phyloP scores from a whole-genome alignment of 2,888 invertebrate genomes.

The Ganaspis brasiliensis region DNA sequence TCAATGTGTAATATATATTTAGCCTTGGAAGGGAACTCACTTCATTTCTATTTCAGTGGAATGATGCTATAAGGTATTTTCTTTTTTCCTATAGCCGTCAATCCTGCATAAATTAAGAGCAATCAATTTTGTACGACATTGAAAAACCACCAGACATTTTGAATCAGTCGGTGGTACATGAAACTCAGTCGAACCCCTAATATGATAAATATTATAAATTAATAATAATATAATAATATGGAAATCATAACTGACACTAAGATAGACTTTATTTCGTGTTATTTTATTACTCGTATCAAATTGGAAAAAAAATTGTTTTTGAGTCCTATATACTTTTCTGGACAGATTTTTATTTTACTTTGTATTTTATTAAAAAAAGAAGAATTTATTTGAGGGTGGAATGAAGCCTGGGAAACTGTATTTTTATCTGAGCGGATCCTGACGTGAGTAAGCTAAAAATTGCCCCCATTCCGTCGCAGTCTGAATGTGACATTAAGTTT shows the following conservation, averaged over 20 bases:
- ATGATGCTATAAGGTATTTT: slow-evolving; percentile 8
- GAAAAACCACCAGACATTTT: slow-evolving; percentile 23
- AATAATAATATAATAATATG: not conserved
- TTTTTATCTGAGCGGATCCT: slow-evolving; percentile 20
- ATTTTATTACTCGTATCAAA: too few species aligned
- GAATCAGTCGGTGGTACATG: slow-evolving; percentile 27
- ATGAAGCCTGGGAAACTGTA: slow-evolving; percentile 6
- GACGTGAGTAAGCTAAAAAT: slow-evolving; percentile 45
- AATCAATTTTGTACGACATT: slow-evolving; percentile 31
- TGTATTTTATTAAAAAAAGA: too few species aligned
- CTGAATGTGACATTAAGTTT: slow-evolving; percentile 50
- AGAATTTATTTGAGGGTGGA: not conserved
- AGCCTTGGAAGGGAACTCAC: not conserved
- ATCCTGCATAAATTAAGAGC: slow-evolving; percentile 26
- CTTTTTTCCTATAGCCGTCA: not conserved
- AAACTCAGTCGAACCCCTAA: not conserved
- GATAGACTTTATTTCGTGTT: too few species aligned
- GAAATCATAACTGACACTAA: not conserved
- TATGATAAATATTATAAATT: not conserved
- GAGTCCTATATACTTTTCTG: too few species aligned
- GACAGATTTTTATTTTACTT: too few species aligned
- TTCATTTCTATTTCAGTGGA: slow-evolving; percentile 2
- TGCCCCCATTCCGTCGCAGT: slow-evolving; percentile 53
- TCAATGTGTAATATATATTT: slow-evolving; percentile 17
- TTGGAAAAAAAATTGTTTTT: too few species aligned